Evolutionary conservation across 1,140 invertebrate genomes (phyloP), one percentile per base, ranked within the genome.

Genomic region (Drosophila bocqueti): DNA sequence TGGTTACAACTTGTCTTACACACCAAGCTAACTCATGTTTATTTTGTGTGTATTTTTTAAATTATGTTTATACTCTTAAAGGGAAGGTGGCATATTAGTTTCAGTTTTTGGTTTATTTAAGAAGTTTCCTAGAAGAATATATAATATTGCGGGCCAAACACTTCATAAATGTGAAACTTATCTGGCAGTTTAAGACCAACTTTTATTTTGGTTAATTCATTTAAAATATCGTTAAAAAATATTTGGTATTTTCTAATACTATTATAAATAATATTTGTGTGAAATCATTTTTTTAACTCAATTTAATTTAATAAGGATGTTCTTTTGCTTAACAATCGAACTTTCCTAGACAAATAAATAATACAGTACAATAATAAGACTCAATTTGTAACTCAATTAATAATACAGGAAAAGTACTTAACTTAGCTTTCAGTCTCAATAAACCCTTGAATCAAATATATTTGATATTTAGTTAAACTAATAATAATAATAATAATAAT

Each of bases 1-100:
- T 72, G 62, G 59, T 72, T 59, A 79, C 76, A 79, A 72, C 46
- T 79, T 79, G 76, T 78, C 59, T 18, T 57, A 71, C 50, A 78
- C 60, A 78, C 60, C 31, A 38, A 24, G 55, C 49, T 64, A 59
- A 69, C 50, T 69, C 55, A 26, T 77, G 58, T 68, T 61, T 55
- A 38, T 47, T 63, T 64, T 21, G 31, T 66, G 24, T 61, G 34
- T 67, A 10, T 50, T 77, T 47, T 57, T 47, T 60, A 73, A 73
- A 49, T 73, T 60, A 72, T 72, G 52, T 58, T 57, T n/a, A 58
- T 54, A 58, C 68, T 29, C 50, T 59, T 45, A 55, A 55, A 50
- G 62, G 66, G 63, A 62, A 18, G 21, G 3, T 29, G 38, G 34
- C 26, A 31, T 40, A 40, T 52, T 66, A 43, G 62, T 36, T 52